phyloP scores from a whole-genome alignment of 35 echinoderm and acorn worm species.

The Lytechinus pictus region DNA sequence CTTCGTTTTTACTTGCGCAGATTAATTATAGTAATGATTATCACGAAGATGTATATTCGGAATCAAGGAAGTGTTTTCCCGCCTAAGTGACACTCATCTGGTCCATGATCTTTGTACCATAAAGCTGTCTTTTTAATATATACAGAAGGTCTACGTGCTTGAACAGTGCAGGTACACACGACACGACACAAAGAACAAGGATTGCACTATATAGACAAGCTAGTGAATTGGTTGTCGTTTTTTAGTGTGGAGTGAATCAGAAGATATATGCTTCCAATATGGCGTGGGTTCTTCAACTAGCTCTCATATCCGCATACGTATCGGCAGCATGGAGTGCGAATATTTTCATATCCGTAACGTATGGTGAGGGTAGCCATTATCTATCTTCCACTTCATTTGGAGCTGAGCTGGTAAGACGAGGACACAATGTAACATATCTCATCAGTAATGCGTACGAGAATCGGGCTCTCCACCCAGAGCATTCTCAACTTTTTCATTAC shows the following conservation, averaged over 20 bases:
- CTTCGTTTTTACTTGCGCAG: too few species aligned
- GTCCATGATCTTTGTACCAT: too few species aligned
- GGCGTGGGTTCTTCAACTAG: background rate
- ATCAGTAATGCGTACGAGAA: slow-evolving; percentile 57
- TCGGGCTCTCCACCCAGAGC: background rate
- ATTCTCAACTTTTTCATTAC: slow-evolving; percentile 50
- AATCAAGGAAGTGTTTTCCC: too few species aligned
- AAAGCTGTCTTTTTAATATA: too few species aligned
- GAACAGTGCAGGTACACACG: too few species aligned
- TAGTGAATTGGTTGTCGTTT: too few species aligned
- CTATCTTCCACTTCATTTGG: slow-evolving; percentile 52
- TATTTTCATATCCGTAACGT: slow-evolving; percentile 39
- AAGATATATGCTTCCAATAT: background rate
- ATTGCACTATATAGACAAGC: too few species aligned
- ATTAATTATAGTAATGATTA: too few species aligned
- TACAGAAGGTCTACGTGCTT: too few species aligned
- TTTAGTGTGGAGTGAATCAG: background rate
- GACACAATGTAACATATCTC: slow-evolving; percentile 70
- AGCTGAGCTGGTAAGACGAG: slow-evolving; percentile 59
- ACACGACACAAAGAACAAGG: too few species aligned
- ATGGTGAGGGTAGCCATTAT: slow-evolving; percentile 85
- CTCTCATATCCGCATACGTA: background rate
- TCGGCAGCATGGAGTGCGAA: background rate
- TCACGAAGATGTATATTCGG: too few species aligned
- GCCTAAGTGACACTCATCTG: too few species aligned